Base-by-base conservation (phyloP, 2,113 vertebrate genomes). In the Callospermophilus lateralis region DNA sequence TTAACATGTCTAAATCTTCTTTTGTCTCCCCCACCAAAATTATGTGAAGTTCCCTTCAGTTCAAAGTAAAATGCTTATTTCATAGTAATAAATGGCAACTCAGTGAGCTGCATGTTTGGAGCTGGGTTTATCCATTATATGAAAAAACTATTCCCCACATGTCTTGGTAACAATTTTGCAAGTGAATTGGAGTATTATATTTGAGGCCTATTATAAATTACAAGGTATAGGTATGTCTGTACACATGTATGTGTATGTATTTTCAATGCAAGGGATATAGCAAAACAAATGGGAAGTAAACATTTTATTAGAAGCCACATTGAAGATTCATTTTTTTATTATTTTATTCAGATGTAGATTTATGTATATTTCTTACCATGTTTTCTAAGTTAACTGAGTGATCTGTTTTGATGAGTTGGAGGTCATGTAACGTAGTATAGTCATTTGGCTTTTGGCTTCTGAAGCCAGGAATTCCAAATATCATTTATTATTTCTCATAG, bases 301-400 rank as follows among this genome's bases (percentile, higher is more conserved):
- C 84, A 95, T 96, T 48, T 97, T 90, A 68, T 97, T 93, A 96
- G 95, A 95, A 98, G 95, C 98, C 98, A 97, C 98, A 97, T 97
- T 98, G 97, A 77, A 86, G 84, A 76, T 98, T 98, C 98, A 97
- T 97, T 98, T 92, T 98, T 98, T 95, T 81, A 97, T 98, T 97
- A 85, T 97, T 98, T 93, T 92, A 96, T 98, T 98, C 96, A 98
- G 51, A 97, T 89, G 92, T 65, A 87, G 92, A 98, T 96, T 97
- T 42, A 17, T 93, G 85, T 84, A 94, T 51, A 83, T 94, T 97
- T 94, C 89, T 90, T 95, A 76, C 95, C 98, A 90, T 61, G 88
- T 98, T 98, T 98, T 97, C 94, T 92, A 95, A 63, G 16, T 78
- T 77, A 91, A 96, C 65, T 98, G 97, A 97, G 95, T 94, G 90